Percentiles rank a stretch among this genome's conserved stretches.
These are phyloP conservation scores for Chaetoderma sp. DNA, from an alignment of 2,888 invertebrate species.

Conservation along the genomic window DNA sequence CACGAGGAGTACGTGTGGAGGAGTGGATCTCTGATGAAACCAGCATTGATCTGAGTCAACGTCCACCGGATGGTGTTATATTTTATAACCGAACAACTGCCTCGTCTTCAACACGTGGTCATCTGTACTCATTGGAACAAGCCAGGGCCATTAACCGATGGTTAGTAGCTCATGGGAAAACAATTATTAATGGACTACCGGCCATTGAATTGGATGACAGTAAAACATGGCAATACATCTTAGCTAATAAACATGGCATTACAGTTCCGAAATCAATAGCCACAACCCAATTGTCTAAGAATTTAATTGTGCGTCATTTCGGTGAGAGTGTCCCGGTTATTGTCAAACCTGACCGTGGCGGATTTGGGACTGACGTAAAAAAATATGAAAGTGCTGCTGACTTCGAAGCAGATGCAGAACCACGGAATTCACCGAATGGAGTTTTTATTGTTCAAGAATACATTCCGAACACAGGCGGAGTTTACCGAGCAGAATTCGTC, in stretches of 20 bases:
- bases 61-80: conserved; percentile 1
- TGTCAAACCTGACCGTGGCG: conserved; percentile 27
- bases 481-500: conserved; percentile 17
- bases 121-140: conserved; percentile 6
- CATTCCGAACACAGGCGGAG: not conserved
- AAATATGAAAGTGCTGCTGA: conserved; percentile 9
- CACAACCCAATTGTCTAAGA: too few relatives aligned
- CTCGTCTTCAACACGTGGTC: not conserved
- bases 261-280: not conserved
- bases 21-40: too few relatives aligned
- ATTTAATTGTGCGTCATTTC: conserved; percentile 7
- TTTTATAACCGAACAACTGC: conserved; percentile 12
- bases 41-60: conserved; percentile 7
- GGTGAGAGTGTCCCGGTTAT: conserved; percentile 11
- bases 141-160: conserved; percentile 7
- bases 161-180: not conserved
- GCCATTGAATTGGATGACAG: conserved; percentile 14
- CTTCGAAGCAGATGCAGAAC: conserved; percentile 8
- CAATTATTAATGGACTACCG: conserved; percentile 6
- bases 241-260: conserved; percentile 1
- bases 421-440: conserved; percentile 15
- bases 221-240: conserved; percentile 10
- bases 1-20: too few relatives aligned
- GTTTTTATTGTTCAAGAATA: conserved; percentile 23
- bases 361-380: conserved; percentile 7